Conservation (phyloP, 2,888 invertebrate genomes). For the Colletes collaris region DNA sequence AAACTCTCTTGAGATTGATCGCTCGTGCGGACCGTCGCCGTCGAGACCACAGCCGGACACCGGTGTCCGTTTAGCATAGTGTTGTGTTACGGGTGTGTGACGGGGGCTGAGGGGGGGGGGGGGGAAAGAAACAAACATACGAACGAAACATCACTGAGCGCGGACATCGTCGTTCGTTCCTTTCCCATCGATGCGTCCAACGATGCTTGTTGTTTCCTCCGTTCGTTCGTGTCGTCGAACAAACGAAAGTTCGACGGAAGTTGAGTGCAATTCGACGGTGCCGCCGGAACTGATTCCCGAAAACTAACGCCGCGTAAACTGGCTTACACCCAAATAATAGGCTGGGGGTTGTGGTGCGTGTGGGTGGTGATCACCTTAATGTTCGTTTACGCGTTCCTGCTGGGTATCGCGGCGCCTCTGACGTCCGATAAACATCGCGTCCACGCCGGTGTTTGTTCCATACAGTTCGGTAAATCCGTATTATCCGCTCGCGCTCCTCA, state of each 20-base stretch:
- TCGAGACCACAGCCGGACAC: neutral
- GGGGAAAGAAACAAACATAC: too few relatives aligned
- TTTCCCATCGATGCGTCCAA: neutral
- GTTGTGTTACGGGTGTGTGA: neutral
- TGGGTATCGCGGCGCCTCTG: conserved; percentile 76
- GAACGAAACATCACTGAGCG: too few relatives aligned
- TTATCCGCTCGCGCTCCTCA: conserved; percentile 46
- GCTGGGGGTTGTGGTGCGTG: conserved; percentile 78
- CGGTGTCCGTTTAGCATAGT: conserved; percentile 6
- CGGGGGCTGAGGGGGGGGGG: neutral
- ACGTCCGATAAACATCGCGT: conserved; percentile 55
- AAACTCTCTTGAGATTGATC: neutral
- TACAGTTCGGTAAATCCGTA: conserved; percentile 59
- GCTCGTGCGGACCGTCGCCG: neutral
- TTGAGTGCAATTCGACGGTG: neutral
- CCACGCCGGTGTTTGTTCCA: conserved; percentile 48
- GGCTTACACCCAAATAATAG: conserved; percentile 76
- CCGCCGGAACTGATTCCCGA: neutral
- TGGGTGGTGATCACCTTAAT: conserved; percentile 75
- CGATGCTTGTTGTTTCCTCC: neutral
- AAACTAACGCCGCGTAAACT: conserved; percentile 68
- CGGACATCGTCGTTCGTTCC: too few relatives aligned
- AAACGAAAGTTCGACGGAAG: neutral
- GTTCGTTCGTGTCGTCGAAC: neutral
- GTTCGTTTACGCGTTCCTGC: conserved; percentile 75